Evolutionary conservation across 2,113 vertebrate genomes (phyloP).

Genomic region (Vireo altiloquus): DNA sequence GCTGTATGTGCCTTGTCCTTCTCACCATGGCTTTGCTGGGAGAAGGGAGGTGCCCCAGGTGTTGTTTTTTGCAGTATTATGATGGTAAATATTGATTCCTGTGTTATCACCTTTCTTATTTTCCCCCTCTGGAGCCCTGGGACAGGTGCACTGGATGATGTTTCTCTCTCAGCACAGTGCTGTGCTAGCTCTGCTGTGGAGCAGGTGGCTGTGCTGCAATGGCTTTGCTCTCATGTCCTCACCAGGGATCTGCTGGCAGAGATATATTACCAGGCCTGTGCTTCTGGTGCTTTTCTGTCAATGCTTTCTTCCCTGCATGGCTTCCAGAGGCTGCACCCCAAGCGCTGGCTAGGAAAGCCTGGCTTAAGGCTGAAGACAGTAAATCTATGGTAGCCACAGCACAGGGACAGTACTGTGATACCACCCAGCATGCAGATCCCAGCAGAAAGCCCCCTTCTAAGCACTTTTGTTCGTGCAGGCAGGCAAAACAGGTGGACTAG

Average conservation of each 20-base stretch:
- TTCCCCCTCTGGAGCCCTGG: neutral
- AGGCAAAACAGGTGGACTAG: neutral
- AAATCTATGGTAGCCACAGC: rapidly evolving
- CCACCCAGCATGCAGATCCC: neutral
- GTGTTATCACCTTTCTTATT: neutral
- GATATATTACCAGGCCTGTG: neutral
- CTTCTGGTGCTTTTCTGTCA: neutral
- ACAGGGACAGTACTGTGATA: neutral
- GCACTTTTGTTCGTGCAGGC: neutral
- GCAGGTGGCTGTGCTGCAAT: neutral
- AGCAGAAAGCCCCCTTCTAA: neutral
- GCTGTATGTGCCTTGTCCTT: neutral
- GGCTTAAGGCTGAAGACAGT: neutral
- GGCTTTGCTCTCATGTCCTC: neutral
- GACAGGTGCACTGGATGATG: neutral
- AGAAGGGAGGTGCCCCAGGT: neutral
- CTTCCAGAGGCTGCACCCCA: neutral
- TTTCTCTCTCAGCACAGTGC: neutral
- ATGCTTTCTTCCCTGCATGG: conserved; percentile 18
- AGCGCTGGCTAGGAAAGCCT: neutral
- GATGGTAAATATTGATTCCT: neutral
- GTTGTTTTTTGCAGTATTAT: neutral
- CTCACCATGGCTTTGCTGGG: neutral
- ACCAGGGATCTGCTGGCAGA: neutral
- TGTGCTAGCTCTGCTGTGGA: neutral